Evolutionary conservation across 2,113 vertebrate species (phyloP).

Genomic region (Tamias sibiricus): DNA sequence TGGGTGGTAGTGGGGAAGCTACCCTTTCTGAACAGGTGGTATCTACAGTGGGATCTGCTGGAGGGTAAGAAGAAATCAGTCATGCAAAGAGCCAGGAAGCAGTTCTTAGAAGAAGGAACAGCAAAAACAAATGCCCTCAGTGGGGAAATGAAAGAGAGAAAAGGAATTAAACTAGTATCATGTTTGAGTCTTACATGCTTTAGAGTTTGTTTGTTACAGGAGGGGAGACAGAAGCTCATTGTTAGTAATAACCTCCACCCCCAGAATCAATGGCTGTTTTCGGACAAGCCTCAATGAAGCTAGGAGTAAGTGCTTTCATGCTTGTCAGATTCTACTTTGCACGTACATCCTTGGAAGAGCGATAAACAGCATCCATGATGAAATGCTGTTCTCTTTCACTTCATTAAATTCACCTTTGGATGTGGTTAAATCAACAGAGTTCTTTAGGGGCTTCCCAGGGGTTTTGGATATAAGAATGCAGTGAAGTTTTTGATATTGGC

Average conservation of each 20-base stretch:
- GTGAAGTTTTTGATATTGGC: constrained; percentile 9
- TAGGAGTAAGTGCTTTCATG: neutral
- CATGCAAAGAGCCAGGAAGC: neutral
- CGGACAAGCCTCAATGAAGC: neutral
- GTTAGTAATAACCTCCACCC: neutral
- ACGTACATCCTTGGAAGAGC: neutral
- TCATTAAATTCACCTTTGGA: neutral
- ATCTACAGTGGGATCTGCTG: neutral
- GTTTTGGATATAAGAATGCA: constrained; percentile 24
- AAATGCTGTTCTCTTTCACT: neutral
- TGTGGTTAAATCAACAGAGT: neutral
- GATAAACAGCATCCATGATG: neutral
- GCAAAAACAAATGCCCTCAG: neutral
- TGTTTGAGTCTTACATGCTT: neutral
- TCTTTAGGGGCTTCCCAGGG: neutral
- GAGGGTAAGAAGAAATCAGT: neutral
- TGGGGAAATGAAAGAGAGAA: neutral
- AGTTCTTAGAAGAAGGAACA: neutral
- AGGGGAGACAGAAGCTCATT: neutral
- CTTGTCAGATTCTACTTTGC: neutral
- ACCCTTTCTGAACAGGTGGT: neutral
- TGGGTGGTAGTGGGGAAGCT: too few relatives aligned
- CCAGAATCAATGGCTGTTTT: neutral
- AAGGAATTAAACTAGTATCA: neutral
- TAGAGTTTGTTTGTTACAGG: neutral